Base-by-base conservation (phyloP, 2,888 invertebrate species). In the Heliconius ismenius region DNA sequence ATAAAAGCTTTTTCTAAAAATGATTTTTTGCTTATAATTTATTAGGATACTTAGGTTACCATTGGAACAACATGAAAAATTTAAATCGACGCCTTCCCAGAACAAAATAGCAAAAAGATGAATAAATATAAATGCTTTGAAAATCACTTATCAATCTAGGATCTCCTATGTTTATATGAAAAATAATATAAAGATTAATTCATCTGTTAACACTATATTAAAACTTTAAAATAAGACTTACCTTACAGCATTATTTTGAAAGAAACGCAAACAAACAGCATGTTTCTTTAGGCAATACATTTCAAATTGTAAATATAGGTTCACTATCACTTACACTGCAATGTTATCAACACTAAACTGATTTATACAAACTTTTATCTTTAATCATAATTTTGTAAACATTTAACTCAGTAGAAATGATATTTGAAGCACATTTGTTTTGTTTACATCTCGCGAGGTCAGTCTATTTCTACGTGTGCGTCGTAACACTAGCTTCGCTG, bases 221-320 rank as follows among this genome's bases (percentile, higher is more conserved):
- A 28, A 39, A 70, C 2, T 49, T 43, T 21, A n/a, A 68, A 18
- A n/a, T 49, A 10, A 21, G 13, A 62, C 73, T 43, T 43, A 73
- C 73, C 73, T 73, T 7, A 63, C n/a, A 73, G 36, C 11, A 62
- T 62, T 63, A 63, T 39, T 62, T 63, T 28, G 36, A 7, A 73
- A 43, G 0, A 62, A 39, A 43, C 62, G 63, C 26, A 62, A 36
- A 21, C 4, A 28, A 26, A 39, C 7, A 7, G 6, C 18, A n/a
- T 26, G 26, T 24, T 24, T 62, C 39, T 43, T 73, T 21, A 73
- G 4, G 39, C 9, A 24, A 62, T 18, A 26, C 73, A 73, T 73
- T 73, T 62, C 26, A 11, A 4, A 26, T 21, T 2, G 21, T 11
- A 63, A 24, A 13, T 7, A 2, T n/a, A 73, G 15, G 3, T 2